A percentile compares a stretch with the other conserved stretches of the same genome.
Conservation (phyloP, 2,797 vertebrate genomes). For the Crax fasciolata region DNA sequence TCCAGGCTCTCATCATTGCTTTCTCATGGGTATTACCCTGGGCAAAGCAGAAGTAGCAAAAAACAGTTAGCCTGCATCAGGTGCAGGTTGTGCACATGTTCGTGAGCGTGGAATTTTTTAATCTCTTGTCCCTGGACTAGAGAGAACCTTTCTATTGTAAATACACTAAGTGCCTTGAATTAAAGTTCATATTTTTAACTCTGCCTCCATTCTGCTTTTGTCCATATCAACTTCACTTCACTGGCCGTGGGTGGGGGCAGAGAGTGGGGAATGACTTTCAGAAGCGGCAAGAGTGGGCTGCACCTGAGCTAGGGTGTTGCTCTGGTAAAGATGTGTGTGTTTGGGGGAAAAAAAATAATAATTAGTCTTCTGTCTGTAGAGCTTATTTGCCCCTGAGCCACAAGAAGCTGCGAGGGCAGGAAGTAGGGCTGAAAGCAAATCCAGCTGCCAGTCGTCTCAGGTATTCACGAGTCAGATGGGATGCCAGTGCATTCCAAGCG, state of each 20-base stretch:
- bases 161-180: conserved; percentile 65
- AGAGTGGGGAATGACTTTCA: background rate
- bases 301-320: background rate
- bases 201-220: background rate
- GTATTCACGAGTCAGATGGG: background rate
- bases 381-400: background rate
- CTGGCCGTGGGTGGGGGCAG: background rate
- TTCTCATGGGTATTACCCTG: background rate
- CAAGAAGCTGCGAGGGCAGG: background rate
- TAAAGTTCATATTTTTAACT: conserved; percentile 49
- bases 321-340: background rate
- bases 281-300: background rate
- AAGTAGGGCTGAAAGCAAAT: background rate
- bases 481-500: background rate
- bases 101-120: background rate
- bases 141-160: conserved; percentile 45
- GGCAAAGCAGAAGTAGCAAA: background rate
- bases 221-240: background rate
- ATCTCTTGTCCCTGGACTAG: background rate
- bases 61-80: background rate
- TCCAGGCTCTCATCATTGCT: background rate
- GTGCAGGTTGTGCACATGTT: background rate
- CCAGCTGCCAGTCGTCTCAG: background rate
- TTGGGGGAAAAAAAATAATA: background rate
- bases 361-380: background rate